phyloP scores from a whole-genome alignment of 2,888 invertebrate species.

The Dysmachus trigonus region DNA sequence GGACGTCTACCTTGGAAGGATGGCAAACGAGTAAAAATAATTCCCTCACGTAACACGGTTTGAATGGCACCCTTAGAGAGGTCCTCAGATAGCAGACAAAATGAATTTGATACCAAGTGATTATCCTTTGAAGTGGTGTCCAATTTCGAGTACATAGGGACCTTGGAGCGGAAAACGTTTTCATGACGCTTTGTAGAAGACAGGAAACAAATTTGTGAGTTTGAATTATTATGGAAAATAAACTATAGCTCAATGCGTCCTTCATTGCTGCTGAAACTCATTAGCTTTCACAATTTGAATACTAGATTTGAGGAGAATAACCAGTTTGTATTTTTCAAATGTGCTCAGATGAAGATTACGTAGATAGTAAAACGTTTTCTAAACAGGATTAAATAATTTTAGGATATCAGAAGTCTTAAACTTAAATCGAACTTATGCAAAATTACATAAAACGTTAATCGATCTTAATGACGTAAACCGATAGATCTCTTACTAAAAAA shows the following conservation, averaged over 20 bases:
- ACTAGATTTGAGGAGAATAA: background rate
- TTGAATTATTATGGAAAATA: background rate
- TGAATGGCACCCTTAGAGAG: constrained; percentile 25
- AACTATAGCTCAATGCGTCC: background rate
- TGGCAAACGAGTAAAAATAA: constrained; percentile 6
- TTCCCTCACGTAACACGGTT: constrained; percentile 26
- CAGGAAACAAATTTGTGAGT: constrained; percentile 12
- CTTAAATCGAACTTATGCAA: too few relatives aligned
- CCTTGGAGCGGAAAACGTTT: background rate
- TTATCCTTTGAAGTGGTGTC: constrained; percentile 42
- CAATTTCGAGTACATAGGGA: background rate
- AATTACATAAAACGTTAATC: too few relatives aligned
- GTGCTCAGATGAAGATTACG: too few relatives aligned
- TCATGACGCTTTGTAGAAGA: background rate
- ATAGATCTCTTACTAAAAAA: too few relatives aligned
- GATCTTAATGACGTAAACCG: too few relatives aligned
- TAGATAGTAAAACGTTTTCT: too few relatives aligned
- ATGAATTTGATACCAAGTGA: constrained; percentile 39
- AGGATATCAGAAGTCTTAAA: too few relatives aligned
- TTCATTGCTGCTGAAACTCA: background rate
- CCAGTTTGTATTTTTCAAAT: background rate
- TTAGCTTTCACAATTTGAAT: background rate
- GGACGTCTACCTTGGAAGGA: background rate
- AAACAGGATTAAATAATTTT: too few relatives aligned
- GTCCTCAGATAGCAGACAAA: constrained; percentile 23